Evolutionary conservation across 2,888 invertebrate genomes (phyloP).

Genomic region (Lepidonotus clava): DNA sequence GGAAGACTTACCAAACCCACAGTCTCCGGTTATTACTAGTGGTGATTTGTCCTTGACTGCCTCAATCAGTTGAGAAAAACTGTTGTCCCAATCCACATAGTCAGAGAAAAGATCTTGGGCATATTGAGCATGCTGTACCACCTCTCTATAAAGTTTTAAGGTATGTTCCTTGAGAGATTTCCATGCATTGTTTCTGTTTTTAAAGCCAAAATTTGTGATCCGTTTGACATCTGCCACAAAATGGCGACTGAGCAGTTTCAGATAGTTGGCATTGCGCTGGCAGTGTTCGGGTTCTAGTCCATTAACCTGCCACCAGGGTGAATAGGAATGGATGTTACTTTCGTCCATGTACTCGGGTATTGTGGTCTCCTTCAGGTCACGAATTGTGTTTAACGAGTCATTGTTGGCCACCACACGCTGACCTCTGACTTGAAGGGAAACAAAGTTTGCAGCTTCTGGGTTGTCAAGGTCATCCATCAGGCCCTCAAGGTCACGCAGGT

Average conservation of each 20-base stretch:
- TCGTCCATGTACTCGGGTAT: not conserved
- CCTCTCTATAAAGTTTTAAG: not conserved
- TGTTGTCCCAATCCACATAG: not conserved
- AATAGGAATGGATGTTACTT: not conserved
- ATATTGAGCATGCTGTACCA: not conserved
- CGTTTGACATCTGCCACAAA: not conserved
- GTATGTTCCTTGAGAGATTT: not conserved
- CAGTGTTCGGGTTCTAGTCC: constrained; percentile 30
- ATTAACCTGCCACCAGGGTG: constrained; percentile 17
- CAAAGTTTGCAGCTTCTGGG: not conserved
- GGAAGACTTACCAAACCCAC: not conserved
- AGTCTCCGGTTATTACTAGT: not conserved
- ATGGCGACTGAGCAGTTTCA: not conserved
- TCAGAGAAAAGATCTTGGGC: not conserved
- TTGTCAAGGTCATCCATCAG: constrained; percentile 26
- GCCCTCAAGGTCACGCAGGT: constrained; percentile 7
- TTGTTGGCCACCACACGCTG: not conserved
- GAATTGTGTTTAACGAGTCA: not conserved
- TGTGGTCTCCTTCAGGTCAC: not conserved
- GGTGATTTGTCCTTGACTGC: not conserved
- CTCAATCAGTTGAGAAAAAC: not conserved
- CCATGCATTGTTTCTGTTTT: constrained; percentile 14
- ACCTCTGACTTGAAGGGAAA: not conserved
- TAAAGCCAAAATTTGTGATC: not conserved
- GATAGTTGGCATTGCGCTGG: constrained; percentile 26